Base-by-base conservation (phyloP, 2,888 invertebrate species). In the Pyralis farinalis region DNA sequence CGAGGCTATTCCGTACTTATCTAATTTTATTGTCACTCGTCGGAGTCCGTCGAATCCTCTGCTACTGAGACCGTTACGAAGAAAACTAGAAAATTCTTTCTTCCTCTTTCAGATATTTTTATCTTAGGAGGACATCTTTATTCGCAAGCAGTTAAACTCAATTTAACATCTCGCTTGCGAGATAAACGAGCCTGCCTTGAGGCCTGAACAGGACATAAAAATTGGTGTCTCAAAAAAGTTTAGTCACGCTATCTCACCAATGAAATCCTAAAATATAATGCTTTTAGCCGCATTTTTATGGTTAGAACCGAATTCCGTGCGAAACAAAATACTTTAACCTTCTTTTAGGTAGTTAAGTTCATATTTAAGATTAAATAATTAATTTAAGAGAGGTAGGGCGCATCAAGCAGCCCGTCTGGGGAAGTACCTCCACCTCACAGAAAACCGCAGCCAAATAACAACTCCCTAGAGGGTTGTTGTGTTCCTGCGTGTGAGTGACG, bases 21-120 rank as follows among this genome's bases (percentile, higher is more conserved):
- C 86, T 87, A 85, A 87, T 87, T 87, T 87, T 87, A 87, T 85
- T 86, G 85, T 87, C 85, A 86, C 79, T 77, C 74, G 72, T 63
- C 70, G 71, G 67, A 68, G 70, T 63, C 67, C 58, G 60, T 63
- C 63, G 63, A 64, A 79, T 78, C 78, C 79, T 78, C 74, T 73
- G 75, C 64, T 55, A 56, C 63, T 53, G 61, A 67, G 64, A 68
- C 60, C 63, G 64, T 68, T 68, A 52, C 60, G 55, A 53, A 66
- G 73, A 63, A 71, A 72, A 71, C 74, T 80, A 73, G 77, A 72
- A 76, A 80, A 77, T 73, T 80, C 73, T 70, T 75, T 3, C 16
- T 16, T 69, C 58, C 63, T 68, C 28, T 66, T 60, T 69, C 57
- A 66, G 67, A 74, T 72, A 73, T 73, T 79, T 76, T 79, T 86